Base-by-base conservation (phyloP, 37 sponge, comb jelly and placozoan genomes). In the Lycopodina hypogea region DNA sequence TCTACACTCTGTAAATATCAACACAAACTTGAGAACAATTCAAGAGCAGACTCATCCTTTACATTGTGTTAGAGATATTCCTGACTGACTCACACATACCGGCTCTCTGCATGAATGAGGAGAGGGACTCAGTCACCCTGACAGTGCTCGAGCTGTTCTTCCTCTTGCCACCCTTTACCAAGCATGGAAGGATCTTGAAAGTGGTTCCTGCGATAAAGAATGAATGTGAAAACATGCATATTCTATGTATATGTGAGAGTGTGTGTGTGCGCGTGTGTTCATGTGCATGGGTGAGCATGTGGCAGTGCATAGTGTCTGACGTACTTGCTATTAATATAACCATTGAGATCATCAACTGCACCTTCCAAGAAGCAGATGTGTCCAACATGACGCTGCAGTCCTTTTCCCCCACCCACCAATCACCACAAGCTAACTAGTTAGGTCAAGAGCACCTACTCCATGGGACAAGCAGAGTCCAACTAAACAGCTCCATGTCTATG, bases 181-280 rank as follows among this genome's bases (percentile, higher is more conserved):
- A 3, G 2, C 57, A 38, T 18, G 63, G 66, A 0, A 56, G 84
- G n/a, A 77, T 22, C 35, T 58, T 48, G 50, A 40, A 77, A 1
- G 78, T 77, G 35, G 24, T 70, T 8, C 84, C 84, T 84, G 78
- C 1, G 39, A n/a, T n/a, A n/a, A n/a, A n/a, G n/a, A n/a, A n/a
- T 39, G 17, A 21, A 17, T 22, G 14, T 12, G n/a, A 63, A 14
- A 76, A 18, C 17, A 19, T 17, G n/a, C n/a, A n/a, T n/a, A n/a
- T n/a, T 38, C 11, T 53, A 17, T 53, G 55, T 53, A 17, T 53
- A 17, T 53, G 55, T 53, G 55, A 19, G 55, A 19, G 55, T 53
- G 55, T 53, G 55, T 53, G 55, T 53, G 55, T 53, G 55, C 12
- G 55, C 55, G 17, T 53, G 55, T 17, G 55, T 53, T 12, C 55